Evolutionary conservation across 2,113 vertebrate genomes (phyloP).

Genomic region (Hippocampus guttulatus): DNA sequence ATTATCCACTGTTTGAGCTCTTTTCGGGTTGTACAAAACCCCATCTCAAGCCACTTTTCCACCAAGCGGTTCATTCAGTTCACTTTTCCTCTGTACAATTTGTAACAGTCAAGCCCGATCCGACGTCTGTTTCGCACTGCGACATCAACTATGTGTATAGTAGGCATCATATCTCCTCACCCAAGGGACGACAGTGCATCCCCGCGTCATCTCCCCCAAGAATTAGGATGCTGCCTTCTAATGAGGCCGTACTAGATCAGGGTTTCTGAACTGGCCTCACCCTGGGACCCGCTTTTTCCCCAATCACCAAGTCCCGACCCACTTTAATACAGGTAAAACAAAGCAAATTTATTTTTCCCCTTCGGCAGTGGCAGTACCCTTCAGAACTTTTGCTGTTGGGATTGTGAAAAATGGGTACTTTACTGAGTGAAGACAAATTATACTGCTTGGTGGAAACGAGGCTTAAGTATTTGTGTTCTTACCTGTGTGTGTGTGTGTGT

Average conservation of each 20-base stretch:
- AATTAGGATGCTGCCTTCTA: neutral
- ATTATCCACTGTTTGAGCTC: conserved; percentile 9
- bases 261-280: neutral
- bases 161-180: no score
- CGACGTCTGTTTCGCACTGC: neutral
- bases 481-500: conserved; percentile 33
- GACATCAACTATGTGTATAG: no score
- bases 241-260: neutral
- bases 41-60: neutral
- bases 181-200: no score
- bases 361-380: neutral
- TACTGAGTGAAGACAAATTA: conserved; percentile 1
- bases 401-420: neutral
- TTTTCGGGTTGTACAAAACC: neutral
- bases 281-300: neutral
- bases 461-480: conserved; percentile 11
- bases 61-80: neutral
- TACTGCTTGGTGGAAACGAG: neutral
- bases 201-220: neutral
- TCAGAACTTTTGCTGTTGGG: neutral
- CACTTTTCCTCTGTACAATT: neutral
- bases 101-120: neutral
- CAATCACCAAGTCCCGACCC: neutral
- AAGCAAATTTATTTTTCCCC: neutral
- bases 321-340: neutral